Conservation (phyloP, 2,113 vertebrate genomes). For the Dunckerocampus dactyliophorus region DNA sequence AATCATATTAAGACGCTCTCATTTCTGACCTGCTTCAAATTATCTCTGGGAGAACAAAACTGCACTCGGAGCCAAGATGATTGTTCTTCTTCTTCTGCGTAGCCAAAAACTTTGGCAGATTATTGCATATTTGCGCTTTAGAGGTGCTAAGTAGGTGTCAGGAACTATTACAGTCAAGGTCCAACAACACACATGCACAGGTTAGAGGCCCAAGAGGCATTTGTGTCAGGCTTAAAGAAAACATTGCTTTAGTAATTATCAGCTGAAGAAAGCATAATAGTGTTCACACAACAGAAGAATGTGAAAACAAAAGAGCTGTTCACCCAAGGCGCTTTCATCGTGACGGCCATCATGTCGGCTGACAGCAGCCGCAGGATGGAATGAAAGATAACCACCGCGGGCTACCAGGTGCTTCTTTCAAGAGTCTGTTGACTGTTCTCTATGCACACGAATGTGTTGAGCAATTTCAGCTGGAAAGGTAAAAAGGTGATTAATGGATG, state of each 20-base stretch:
- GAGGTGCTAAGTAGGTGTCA: slow-evolving; percentile 64
- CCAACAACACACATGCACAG: slow-evolving; percentile 10
- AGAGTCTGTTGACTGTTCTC: slow-evolving; percentile 26
- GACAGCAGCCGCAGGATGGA: slow-evolving; percentile 56
- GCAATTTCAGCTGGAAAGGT: background rate
- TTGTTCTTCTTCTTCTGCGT: slow-evolving; percentile 47
- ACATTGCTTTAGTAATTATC: slow-evolving; percentile 66
- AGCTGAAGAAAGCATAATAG: slow-evolving; percentile 64
- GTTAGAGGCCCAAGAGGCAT: slow-evolving; percentile 49
- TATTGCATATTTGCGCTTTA: slow-evolving; percentile 56
- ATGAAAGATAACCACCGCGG: slow-evolving; percentile 63
- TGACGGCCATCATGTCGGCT: slow-evolving; percentile 59
- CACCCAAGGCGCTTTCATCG: slow-evolving; percentile 67
- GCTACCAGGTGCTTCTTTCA: slow-evolving; percentile 65
- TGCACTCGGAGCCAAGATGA: slow-evolving; percentile 41
- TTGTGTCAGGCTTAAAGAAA: slow-evolving; percentile 30
- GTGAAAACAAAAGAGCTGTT: slow-evolving; percentile 72
- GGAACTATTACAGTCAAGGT: slow-evolving; percentile 58
- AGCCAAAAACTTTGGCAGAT: slow-evolving; percentile 62
- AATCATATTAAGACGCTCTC: slow-evolving; percentile 56
- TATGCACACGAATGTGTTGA: slow-evolving; percentile 6
- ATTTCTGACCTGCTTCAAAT: slow-evolving; percentile 65
- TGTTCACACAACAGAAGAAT: slow-evolving; percentile 65
- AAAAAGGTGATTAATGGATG: background rate
- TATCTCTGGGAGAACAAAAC: slow-evolving; percentile 64